Conservation (phyloP, 1,140 invertebrate species). For the Tetragonula clypearis region DNA sequence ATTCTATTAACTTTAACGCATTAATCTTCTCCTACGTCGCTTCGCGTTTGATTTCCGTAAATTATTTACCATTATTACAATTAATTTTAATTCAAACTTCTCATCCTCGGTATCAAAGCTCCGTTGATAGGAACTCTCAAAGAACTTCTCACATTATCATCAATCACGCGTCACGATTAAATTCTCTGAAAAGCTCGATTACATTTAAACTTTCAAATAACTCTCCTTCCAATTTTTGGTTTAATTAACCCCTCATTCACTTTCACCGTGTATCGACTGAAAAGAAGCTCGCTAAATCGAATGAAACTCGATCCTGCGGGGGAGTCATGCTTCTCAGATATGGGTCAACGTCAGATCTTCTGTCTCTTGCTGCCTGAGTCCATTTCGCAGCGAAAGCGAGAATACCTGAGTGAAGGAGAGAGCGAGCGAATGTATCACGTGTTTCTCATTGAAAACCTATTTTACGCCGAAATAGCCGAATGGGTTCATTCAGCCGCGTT, state of each 20-base stretch:
- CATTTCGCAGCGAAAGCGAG: background rate
- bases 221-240: background rate
- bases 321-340: background rate
- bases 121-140: background rate
- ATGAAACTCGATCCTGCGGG: background rate
- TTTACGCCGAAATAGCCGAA: background rate
- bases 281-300: background rate
- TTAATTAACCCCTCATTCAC: background rate
- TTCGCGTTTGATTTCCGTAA: too few species aligned
- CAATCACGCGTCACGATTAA: background rate
- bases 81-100: background rate
- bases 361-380: background rate
- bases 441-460: slow-evolving; percentile 3
- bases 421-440: background rate
- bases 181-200: background rate
- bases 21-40: background rate
- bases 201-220: background rate
- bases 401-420: background rate
- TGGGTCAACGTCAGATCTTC: background rate
- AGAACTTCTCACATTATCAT: too few species aligned
- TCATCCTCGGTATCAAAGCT: background rate
- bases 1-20: too few species aligned
- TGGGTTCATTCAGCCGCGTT: background rate
- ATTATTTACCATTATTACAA: background rate
- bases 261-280: background rate